Evolutionary conservation across 2,797 vertebrate species (phyloP), one percentile per base, ranked within the genome.

Genomic region (Benthosema pterotum): DNA sequence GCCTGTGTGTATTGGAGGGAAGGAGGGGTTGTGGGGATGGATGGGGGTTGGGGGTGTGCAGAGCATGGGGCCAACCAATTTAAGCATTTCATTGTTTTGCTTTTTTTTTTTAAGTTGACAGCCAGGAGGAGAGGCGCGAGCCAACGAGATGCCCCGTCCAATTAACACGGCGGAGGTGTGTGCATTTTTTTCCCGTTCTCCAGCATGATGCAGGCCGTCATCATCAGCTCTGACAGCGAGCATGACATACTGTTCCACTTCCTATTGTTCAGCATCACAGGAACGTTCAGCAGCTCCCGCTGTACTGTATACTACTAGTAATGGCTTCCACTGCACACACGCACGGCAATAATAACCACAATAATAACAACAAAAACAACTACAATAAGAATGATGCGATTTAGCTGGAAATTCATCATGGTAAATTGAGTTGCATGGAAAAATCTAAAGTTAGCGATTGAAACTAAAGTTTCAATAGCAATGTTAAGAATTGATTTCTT

Each of bases 141-240:
- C 84, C 84, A 89, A 88, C 85, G 85, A 88, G 82, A 86, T 87
- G 90, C 84, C 85, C 80, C 65, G 84, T 90, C 90, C 89, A 92
- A 91, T 91, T 92, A 92, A 90, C 89, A 90, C 86, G 17, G 25
- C 47, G 13, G 79, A 88, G 86, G 83, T 88, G 87, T 88, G 87
- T 74, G 84, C 77, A 74, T 83, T 86, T 84, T 83, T 75, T 15
- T 38, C n/a, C n/a, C n/a, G n/a, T n/a, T 13, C 19, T 3, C 52
- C 83, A 77, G 78, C 67, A 60, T 83, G 86, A 88, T 88, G 86
- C 77, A n/a, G 68, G 75, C 28, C 50, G 60, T 67, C 76, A 73
- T 81, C 81, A 86, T 78, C 66, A 62, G 67, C 47, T 77, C 65
- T 85, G 86, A 84, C 83, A 81, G 69, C 59, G 14, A 73, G 63